Base-by-base conservation (phyloP, 1,140 invertebrate genomes). In the Eumaeus atala region DNA sequence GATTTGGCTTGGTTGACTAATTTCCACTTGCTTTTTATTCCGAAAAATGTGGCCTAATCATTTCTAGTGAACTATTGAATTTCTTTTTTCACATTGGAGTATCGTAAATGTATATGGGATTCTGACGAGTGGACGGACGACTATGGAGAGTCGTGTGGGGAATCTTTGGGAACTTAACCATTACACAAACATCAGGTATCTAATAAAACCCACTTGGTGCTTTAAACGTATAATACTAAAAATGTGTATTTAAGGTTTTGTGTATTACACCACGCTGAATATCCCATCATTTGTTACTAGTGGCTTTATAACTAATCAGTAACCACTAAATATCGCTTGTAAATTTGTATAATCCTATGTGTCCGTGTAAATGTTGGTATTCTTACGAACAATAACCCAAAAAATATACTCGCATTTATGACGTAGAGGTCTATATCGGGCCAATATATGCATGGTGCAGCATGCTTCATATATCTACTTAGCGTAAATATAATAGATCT, bases 261-360 rank as follows among this genome's bases (percentile, higher is more conserved):
- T 50, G 36, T 17, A 51, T 35, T 36, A 51, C 12, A 54, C 51
- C 18, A 40, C 42, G 38, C 51, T 34, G 33, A 44, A 54, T 42
- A 44, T 42, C 21, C 51, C 51, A 54, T 14, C 42, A 34, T 44
- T 18, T 42, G 50, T 38, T 14, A 37, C 36, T 33, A 47, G 21
- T 44, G 21, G 34, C 40, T 47, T 38, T 75, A 66, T 74, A 62
- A 70, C 77, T 80, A 77, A 77, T 75, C 72, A 72, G 66, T 62
- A 66, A 77, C 77, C 72, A 72, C 67, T 62, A 66, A 61, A 67
- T 74, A 74, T 70, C 69, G 78, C 78, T 82, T 82, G 58, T 64
- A 71, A 72, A 69, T 3, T 57, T 55, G 60, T 65, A 56, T 65
- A 60, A 64, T 62, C 65, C 48, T 68, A 59, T 50, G 59, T 65